Percentiles rank a stretch among this genome's conserved stretches.
Evolutionary conservation across 2,888 invertebrate species (phyloP).

Genomic region (Acrocera orbiculus): DNA sequence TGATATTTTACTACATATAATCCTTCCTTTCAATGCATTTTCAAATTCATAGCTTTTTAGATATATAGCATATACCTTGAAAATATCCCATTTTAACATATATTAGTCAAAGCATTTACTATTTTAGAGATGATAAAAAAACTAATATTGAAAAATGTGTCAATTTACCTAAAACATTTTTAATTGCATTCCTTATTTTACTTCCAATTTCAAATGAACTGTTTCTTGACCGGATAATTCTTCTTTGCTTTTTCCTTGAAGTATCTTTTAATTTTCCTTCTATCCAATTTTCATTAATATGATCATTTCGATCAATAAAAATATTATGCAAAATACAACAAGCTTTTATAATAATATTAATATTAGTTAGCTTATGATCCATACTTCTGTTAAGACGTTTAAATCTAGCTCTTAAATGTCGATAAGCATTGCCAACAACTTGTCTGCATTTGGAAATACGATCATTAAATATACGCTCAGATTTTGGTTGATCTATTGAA

Average conservation of each 20-base stretch:
- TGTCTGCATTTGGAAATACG: not conserved
- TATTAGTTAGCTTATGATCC: not conserved
- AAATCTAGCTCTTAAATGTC: constrained; percentile 1
- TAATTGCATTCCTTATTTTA: not conserved
- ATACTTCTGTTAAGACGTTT: not conserved
- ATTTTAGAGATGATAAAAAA: too few relatives aligned
- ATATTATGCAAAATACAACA: constrained; percentile 2
- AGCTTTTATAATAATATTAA: not conserved
- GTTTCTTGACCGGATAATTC: not conserved
- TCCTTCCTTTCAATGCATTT: too few relatives aligned
- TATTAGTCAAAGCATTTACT: too few relatives aligned
- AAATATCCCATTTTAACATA: too few relatives aligned
- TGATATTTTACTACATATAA: too few relatives aligned
- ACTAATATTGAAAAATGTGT: too few relatives aligned
- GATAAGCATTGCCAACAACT: constrained; percentile 1
- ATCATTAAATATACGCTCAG: not conserved
- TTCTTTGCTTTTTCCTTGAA: not conserved
- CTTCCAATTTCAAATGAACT: not conserved
- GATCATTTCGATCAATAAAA: not conserved
- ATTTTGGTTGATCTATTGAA: not conserved
- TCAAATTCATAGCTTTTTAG: too few relatives aligned
- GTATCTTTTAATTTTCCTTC: not conserved
- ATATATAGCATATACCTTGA: too few relatives aligned
- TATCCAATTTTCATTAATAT: not conserved
- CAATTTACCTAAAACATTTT: not conserved